These are phyloP conservation scores for Parotocinclus haroldoi DNA, from an alignment of 2,797 vertebrate species.

Conservation along the genomic window DNA sequence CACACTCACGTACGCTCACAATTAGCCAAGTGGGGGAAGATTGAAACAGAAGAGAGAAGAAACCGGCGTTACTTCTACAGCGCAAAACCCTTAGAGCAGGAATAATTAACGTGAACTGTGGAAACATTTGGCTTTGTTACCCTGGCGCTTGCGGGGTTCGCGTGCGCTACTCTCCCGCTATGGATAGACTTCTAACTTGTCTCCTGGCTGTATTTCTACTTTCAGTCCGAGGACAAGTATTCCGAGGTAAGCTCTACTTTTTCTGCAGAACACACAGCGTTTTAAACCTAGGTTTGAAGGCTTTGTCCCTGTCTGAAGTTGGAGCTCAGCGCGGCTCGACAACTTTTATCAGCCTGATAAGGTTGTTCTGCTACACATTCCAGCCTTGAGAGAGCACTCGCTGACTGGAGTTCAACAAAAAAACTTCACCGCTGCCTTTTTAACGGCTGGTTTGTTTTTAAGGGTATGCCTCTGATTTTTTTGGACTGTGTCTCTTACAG, in stretches of 20 bases:
- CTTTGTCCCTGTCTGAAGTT: background rate
- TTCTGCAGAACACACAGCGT: background rate
- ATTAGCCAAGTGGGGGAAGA: constrained; percentile 12
- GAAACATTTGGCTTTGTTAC: constrained; percentile 9
- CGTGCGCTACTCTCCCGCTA: constrained; percentile 49
- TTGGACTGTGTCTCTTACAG: background rate
- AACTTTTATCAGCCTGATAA: background rate
- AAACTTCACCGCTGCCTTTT: background rate
- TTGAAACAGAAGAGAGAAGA: background rate
- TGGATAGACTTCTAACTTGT: constrained; percentile 58
- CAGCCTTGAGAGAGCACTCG: background rate
- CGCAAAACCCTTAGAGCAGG: constrained; percentile 28
- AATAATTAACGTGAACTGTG: constrained; percentile 20
- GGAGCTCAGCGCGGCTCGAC: background rate
- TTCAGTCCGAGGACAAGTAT: constrained; percentile 51
- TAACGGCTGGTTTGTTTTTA: background rate
- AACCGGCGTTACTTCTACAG: constrained; percentile 15
- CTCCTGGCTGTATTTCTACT: constrained; percentile 50
- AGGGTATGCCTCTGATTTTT: background rate
- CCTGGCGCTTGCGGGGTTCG: constrained; percentile 46
- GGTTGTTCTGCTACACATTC: constrained; percentile 6
- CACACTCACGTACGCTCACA: background rate
- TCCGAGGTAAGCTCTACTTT: constrained; percentile 51
- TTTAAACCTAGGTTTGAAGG: background rate
- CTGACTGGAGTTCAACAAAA: background rate